These are phyloP conservation scores for Drosophila pachea DNA, from an alignment of 1,140 invertebrate species.

Conservation along the genomic window DNA sequence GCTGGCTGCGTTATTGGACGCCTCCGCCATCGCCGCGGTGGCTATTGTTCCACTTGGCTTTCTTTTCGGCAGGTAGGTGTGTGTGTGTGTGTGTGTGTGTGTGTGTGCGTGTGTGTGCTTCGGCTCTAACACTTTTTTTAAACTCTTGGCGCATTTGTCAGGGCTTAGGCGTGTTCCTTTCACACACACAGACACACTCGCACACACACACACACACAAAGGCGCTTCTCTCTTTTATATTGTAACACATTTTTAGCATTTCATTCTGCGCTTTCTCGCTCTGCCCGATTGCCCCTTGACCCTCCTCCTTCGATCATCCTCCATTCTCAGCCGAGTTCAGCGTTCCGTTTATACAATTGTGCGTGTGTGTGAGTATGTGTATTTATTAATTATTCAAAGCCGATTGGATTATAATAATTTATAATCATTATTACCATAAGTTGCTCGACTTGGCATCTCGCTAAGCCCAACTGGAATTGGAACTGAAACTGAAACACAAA, in stretches of 20 bases:
- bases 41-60: slow-evolving; percentile 44
- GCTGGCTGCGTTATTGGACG: slow-evolving; percentile 23
- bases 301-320: neutral
- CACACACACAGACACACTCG: slow-evolving; percentile 16
- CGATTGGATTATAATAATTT: slow-evolving; percentile 80
- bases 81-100: slow-evolving; percentile 34
- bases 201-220: slow-evolving; percentile 21
- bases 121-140: slow-evolving; percentile 48
- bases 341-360: slow-evolving; percentile 46
- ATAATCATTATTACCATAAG: slow-evolving; percentile 78
- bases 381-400: slow-evolving; percentile 80
- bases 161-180: slow-evolving; percentile 59
- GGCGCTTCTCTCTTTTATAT: slow-evolving; percentile 45
- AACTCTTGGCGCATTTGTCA: slow-evolving; percentile 63
- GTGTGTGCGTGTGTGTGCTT: too few relatives aligned
- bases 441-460: slow-evolving; percentile 39
- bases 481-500: slow-evolving; percentile 24
- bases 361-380: slow-evolving; percentile 16
- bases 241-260: slow-evolving; percentile 70
- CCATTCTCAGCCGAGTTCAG: slow-evolving; percentile 36
- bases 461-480: slow-evolving; percentile 1
- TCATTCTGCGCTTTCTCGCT: slow-evolving; percentile 66
- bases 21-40: slow-evolving; percentile 6
- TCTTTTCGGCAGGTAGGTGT: slow-evolving; percentile 44
- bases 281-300: neutral